These are phyloP conservation scores for Caenorhabditis uteleia DNA, from an alignment of 2,888 invertebrate genomes.

Conservation along the genomic window DNA sequence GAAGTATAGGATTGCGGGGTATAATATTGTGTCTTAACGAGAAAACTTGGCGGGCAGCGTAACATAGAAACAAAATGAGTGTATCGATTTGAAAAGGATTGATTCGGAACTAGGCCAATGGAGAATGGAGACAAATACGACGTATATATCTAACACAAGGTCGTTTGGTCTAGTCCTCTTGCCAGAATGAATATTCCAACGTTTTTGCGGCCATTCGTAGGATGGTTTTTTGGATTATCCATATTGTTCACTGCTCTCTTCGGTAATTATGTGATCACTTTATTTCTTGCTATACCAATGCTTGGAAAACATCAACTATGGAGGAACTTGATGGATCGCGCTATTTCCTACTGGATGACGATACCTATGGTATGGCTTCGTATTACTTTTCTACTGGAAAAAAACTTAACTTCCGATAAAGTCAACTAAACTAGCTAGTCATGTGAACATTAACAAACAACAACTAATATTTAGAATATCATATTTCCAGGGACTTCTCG, in stretches of 20 bases:
- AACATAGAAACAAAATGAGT: no score
- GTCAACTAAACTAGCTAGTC: background rate
- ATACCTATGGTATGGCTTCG: conserved; percentile 63
- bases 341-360: conserved; percentile 68
- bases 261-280: conserved; percentile 65
- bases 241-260: conserved; percentile 54
- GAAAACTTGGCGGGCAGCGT: no score
- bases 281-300: conserved; percentile 59
- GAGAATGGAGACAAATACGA: no score
- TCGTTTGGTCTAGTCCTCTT: no score
- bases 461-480: background rate
- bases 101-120: no score
- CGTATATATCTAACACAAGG: no score
- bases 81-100: no score
- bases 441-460: background rate
- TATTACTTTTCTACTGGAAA: background rate
- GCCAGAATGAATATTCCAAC: conserved; percentile 25
- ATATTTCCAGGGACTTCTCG: conserved; percentile 62
- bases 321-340: conserved; percentile 64
- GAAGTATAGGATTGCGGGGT: no score
- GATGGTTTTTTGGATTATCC: conserved; percentile 55
- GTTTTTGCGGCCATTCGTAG: conserved; percentile 48
- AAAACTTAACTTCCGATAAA: no score
- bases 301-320: conserved; percentile 56
- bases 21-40: no score